These are phyloP conservation scores for Drosophila quadrilineata DNA, from an alignment of 1,140 invertebrate genomes.

Conservation along the genomic window DNA sequence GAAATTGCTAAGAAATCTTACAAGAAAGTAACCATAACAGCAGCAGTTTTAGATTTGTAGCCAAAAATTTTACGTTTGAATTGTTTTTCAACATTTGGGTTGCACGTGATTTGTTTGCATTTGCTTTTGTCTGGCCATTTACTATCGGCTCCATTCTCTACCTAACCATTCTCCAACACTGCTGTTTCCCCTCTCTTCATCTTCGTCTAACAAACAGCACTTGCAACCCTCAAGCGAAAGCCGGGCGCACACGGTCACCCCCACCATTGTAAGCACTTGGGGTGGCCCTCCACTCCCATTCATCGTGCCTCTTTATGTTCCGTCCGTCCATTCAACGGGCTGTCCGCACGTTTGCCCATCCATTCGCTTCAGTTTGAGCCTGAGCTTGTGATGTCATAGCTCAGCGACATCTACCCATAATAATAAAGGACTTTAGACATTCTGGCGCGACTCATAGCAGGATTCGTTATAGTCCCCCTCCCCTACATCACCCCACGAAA, in stretches of 20 bases:
- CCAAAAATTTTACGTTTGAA: constrained; percentile 10
- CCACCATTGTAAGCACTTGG: constrained; percentile 12
- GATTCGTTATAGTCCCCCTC: not conserved
- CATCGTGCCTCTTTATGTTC: no score
- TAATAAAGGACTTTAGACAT: constrained; percentile 69
- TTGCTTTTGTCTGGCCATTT: constrained; percentile 35
- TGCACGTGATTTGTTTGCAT: constrained; percentile 62
- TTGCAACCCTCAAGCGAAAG: constrained; percentile 45
- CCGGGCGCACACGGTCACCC: constrained; percentile 49
- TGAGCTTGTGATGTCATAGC: constrained; percentile 64
- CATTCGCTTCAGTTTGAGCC: not conserved
- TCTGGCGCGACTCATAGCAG: constrained; percentile 40
- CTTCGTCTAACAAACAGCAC: constrained; percentile 15
- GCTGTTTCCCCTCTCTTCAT: constrained; percentile 11
- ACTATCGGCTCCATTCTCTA: constrained; percentile 32
- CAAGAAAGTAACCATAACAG: constrained; percentile 1
- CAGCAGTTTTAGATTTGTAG: not conserved
- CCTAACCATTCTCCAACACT: constrained; percentile 4
- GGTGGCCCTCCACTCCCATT: constrained; percentile 11
- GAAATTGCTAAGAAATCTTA: not conserved
- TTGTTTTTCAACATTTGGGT: constrained; percentile 36
- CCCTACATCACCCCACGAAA: no score
- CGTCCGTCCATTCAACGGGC: no score
- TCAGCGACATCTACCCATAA: constrained; percentile 51
- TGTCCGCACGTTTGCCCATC: not conserved